Base-by-base conservation (phyloP, 2,113 vertebrate genomes). In the Poicephalus gulielmi region DNA sequence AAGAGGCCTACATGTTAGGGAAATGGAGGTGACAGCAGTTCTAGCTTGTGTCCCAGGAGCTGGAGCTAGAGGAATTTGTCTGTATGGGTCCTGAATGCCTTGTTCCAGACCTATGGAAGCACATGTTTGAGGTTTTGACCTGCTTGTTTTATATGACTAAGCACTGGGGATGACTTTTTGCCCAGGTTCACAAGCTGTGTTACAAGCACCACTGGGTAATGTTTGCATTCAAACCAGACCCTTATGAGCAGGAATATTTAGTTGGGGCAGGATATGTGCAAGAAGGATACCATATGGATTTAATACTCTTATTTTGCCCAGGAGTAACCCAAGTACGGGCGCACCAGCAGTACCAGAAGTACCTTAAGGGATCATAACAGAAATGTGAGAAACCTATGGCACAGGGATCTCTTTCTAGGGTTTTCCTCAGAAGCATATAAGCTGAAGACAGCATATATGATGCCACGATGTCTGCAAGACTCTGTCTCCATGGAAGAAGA, bases 61-160 rank as follows among this genome's bases (percentile, higher is more conserved):
- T 53, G n/a, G 22, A n/a, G 10, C 28, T 27, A 50, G 27, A n/a
- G 6, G 30, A 84, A 31, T 16, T 14, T 75, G 46, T 37, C 16
- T 6, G 2, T 27, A 19, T 6, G 27, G 60, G 41, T 74, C 49
- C 68, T 33, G 33, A 74, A 47, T 0, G 2, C 3, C 19, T 57
- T 47, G 60, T 39, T 46, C 31, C 47, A 79, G 71, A 83, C 6
- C 10, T 31, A 47, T 2, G 33, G 35, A 92, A 83, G 17, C 11
- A 74, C 63, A 57, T 4, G 14, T 17, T 30, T 68, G 23, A 79
- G 47, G 17, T 46, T 77, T 69, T 83, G 16, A 74, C 19, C 31
- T 39, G 19, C 13, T 9, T 13, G 5, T 11, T 8, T 43, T 37
- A 43, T 37, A 77, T 30, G 19, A 24, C 0, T 0, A 69, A 82